Evolutionary conservation across 2,113 vertebrate species (phyloP), one percentile per base, ranked within the genome.

Genomic region (Saccopteryx leptura): DNA sequence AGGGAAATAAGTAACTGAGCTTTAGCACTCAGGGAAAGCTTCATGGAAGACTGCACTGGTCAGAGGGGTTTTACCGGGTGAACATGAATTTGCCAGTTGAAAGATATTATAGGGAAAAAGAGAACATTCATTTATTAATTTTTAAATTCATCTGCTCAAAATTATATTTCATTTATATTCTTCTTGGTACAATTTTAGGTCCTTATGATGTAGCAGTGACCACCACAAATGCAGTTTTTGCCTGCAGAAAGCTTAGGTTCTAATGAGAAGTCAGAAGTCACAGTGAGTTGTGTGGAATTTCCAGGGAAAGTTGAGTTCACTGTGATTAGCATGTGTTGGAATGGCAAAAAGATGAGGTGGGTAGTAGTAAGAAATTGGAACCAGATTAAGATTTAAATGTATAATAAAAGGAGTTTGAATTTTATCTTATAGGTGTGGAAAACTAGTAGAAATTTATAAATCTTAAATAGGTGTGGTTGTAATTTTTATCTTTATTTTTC

Each of bases 371-470:
- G 23, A 65, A 58, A 58, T 28, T 80, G 33, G 21, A 81, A 39
- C 18, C 12, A 60, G 1, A 80, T 91, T 39, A 80, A 56, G 10
- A 74, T 50, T 58, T 50, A 65, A 63, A 69, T 91, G 33, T 31
- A 39, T 50, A 87, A 74, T 81, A 81, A 54, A 50, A 91, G 66
- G 66, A 68, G 33, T 74, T 81, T 83, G 60, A 82, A n/a, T 63
- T 92, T 76, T 92, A 39, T 82, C 68, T 9, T 31, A 80, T 9
- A n/a, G 50, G 4, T 50, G 33, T 74, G 24, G 75, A 7, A 76
- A 2, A 24, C 83, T 76, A 76, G 52, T 76, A 76, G 52, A 88
- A 82, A 52, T 63, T 86, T 80, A 31, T 78, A 71, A 90, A 79
- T 71, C 10, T 19, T 61, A 92, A 74, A 7, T 82, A 82, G 46